Conservation (phyloP, 1,140 invertebrate species). For the Neomicropteryx cornuta region DNA sequence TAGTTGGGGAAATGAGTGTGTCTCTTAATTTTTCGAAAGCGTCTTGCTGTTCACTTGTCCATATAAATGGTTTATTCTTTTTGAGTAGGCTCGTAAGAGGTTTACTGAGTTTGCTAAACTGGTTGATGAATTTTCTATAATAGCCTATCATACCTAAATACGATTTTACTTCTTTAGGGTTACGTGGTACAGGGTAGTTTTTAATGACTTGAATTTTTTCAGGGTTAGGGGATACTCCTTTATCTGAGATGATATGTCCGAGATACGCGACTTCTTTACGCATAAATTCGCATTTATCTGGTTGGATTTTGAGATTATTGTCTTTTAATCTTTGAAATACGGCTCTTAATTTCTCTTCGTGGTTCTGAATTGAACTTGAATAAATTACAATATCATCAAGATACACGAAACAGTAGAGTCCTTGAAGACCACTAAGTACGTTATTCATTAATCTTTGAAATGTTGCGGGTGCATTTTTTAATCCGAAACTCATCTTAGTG, state of each 20-base stretch:
- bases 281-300: constrained; percentile 35
- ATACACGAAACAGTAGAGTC: constrained; percentile 21
- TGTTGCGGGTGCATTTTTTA: constrained; percentile 28
- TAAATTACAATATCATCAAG: constrained; percentile 24
- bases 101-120: constrained; percentile 19
- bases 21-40: constrained; percentile 21
- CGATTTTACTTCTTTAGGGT: constrained; percentile 25
- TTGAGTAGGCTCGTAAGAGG: constrained; percentile 19
- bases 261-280: constrained; percentile 29
- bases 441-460: constrained; percentile 33
- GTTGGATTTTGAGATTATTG: constrained; percentile 31
- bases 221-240: constrained; percentile 27
- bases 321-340: constrained; percentile 25
- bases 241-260: constrained; percentile 28
- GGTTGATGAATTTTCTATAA: constrained; percentile 21
- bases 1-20: constrained; percentile 2
- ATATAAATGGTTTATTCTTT: constrained; percentile 15
- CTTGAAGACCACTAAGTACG: constrained; percentile 17
- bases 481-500: constrained; percentile 24
- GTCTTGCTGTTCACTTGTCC: constrained; percentile 16
- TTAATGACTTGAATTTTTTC: constrained; percentile 25
- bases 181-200: constrained; percentile 24
- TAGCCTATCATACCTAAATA: constrained; percentile 27
- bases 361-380: constrained; percentile 20
- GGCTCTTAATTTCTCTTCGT: constrained; percentile 23